A percentile compares a stretch with the other conserved stretches of the same genome.
Conservation (phyloP, 2,888 invertebrate genomes). For the Ochropleura plecta region DNA sequence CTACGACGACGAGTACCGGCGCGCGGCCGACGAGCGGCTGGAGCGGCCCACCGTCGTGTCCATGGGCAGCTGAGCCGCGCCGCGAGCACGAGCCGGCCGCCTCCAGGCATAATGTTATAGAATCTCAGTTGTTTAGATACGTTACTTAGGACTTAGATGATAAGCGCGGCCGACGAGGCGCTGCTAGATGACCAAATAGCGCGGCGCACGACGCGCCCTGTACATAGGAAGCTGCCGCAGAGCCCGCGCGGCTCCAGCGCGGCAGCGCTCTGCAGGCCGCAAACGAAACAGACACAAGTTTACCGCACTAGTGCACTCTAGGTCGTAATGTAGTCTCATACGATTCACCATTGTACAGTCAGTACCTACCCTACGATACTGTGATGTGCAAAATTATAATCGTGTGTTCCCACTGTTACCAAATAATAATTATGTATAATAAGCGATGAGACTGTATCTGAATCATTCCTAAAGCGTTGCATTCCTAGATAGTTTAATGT, state of each 20-base stretch:
- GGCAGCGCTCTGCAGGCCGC: conserved; percentile 3
- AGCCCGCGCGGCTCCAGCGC: conserved; percentile 16
- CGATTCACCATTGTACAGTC: conserved; percentile 31
- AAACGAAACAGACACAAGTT: conserved; percentile 21
- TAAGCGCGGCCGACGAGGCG: conserved; percentile 68
- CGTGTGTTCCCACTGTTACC: conserved; percentile 73
- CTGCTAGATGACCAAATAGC: conserved; percentile 80
- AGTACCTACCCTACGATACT: conserved; percentile 17
- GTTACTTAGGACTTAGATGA: conserved; percentile 62
- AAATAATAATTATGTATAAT: conserved; percentile 73
- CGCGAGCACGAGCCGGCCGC: conserved; percentile 27
- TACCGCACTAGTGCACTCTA: conserved; percentile 33
- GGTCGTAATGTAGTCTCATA: conserved; percentile 19
- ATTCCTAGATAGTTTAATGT: conserved; percentile 69
- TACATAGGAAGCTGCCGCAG: conserved; percentile 37
- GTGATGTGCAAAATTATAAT: conserved; percentile 52
- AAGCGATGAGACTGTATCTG: conserved; percentile 77
- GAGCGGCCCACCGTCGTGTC: conserved; percentile 90
- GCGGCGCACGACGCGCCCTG: conserved; percentile 49
- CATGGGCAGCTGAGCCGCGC: conserved; percentile 84
- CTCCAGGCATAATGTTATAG: conserved; percentile 67
- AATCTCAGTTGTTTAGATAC: conserved; percentile 83
- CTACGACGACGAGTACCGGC: conserved; percentile 61
- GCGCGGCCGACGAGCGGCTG: conserved; percentile 77
- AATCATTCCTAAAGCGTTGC: conserved; percentile 74